Conservation (phyloP, 2,888 invertebrate species). For the Drosophila mulleri region DNA sequence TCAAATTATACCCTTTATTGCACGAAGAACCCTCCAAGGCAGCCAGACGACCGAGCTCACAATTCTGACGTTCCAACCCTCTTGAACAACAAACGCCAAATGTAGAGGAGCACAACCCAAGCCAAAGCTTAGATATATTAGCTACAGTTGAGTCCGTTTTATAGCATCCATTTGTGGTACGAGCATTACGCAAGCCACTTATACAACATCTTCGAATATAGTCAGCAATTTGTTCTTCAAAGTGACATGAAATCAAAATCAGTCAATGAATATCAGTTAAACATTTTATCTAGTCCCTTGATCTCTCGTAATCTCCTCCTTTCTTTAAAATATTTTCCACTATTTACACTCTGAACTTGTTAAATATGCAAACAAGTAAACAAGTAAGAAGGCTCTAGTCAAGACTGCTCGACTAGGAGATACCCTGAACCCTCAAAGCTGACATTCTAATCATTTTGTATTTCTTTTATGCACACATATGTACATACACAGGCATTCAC, state of each 20-base stretch:
- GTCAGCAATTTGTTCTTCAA: constrained; percentile 68
- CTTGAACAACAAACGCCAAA: constrained; percentile 88
- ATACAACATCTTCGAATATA: constrained; percentile 86
- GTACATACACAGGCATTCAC: too few species aligned
- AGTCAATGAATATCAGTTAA: background rate
- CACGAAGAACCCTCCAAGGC: constrained; percentile 81
- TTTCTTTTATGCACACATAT: too few species aligned
- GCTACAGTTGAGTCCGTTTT: constrained; percentile 86
- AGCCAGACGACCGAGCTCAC: constrained; percentile 81
- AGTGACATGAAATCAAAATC: background rate
- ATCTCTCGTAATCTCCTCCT: background rate
- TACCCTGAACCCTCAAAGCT: too few species aligned
- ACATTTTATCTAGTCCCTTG: background rate
- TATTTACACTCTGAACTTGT: too few species aligned
- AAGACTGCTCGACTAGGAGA: too few species aligned
- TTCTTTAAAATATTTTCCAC: background rate
- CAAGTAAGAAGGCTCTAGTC: too few species aligned
- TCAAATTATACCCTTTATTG: constrained; percentile 62
- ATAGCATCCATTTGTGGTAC: constrained; percentile 85
- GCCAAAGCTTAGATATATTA: constrained; percentile 87
- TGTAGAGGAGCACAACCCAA: constrained; percentile 88
- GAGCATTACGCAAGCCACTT: constrained; percentile 86
- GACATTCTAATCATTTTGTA: too few species aligned
- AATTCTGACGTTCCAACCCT: constrained; percentile 85
- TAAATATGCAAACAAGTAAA: too few species aligned